Base-by-base conservation (phyloP, 1,140 invertebrate species). In the Thaumatotibia leucotreta region DNA sequence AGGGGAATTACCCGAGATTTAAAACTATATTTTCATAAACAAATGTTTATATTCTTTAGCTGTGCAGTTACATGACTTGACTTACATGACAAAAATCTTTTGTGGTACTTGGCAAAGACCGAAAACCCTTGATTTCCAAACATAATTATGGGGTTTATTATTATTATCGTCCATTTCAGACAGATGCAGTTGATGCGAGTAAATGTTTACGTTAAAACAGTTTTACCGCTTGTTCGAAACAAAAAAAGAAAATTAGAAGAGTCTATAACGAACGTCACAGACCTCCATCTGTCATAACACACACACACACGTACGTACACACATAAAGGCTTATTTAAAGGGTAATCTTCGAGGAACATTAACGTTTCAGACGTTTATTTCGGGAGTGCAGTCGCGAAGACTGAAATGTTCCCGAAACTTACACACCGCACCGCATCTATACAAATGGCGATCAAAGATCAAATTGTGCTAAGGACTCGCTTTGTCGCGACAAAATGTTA, bases 341-440 rank as follows among this genome's bases (percentile, higher is more conserved):
- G 14, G 39, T 45, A 45, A 45, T 45, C 39, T 45, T 8, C 39
- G 39, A 45, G 14, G 17, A 45, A 39, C n/a, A 39, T 39, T n/a
- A 54, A 58, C 52, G n/a, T 58, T 58, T 58, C 27, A n/a, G 52
- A 29, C 23, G 24, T 58, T 58, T 58, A 58, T 58, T 58, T 58
- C n/a, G n/a, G 24, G 52, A 58, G 52, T 58, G 52, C 52, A 58
- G 23, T 58, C 23, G 52, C 23, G 20, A 14, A 58, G 23, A 20
- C n/a, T 58, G n/a, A n/a, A n/a, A n/a, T 45, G 20, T 45, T 45
- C 39, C 39, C 2, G 20, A 45, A 1, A 45, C 14, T 39, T 45
- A n/a, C 11, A 5, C 6, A 45, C n/a, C 11, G 5, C 39, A 17
- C 17, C 39, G n/a, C n/a, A n/a, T n/a, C n/a, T 20, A 20, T 1